Conservation (phyloP, 2,888 invertebrate species). For the Noctuana brunneofusca region DNA sequence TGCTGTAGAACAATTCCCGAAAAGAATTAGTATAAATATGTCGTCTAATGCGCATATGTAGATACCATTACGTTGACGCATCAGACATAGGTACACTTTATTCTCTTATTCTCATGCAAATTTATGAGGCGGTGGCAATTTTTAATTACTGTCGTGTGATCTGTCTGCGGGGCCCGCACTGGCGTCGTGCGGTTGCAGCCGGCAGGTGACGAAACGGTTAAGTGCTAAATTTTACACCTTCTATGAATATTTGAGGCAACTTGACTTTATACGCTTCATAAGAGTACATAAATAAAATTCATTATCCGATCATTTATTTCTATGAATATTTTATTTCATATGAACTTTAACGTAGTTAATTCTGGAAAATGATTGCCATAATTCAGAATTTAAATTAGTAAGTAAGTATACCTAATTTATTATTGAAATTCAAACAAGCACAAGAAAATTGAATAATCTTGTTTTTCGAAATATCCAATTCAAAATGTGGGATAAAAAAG, state of each 20-base stretch:
- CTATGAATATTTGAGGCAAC: slow-evolving; percentile 79
- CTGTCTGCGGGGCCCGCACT: slow-evolving; percentile 56
- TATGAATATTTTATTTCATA: background rate
- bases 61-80: background rate
- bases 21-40: too few relatives aligned
- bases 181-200: slow-evolving; percentile 45
- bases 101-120: slow-evolving; percentile 55
- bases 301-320: background rate
- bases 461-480: too few relatives aligned
- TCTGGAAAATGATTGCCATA: background rate
- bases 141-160: slow-evolving; percentile 80
- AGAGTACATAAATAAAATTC: background rate
- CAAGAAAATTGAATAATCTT: background rate
- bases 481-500: too few relatives aligned
- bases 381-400: background rate
- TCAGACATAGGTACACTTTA: slow-evolving; percentile 13
- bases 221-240: slow-evolving; percentile 82
- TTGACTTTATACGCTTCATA: background rate
- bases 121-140: slow-evolving; percentile 70
- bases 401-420: background rate
- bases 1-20: too few relatives aligned
- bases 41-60: background rate
- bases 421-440: background rate
- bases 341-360: background rate
- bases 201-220: slow-evolving; percentile 70